Conservation (phyloP, 2,888 invertebrate species). For the Hylaea fasciaria region DNA sequence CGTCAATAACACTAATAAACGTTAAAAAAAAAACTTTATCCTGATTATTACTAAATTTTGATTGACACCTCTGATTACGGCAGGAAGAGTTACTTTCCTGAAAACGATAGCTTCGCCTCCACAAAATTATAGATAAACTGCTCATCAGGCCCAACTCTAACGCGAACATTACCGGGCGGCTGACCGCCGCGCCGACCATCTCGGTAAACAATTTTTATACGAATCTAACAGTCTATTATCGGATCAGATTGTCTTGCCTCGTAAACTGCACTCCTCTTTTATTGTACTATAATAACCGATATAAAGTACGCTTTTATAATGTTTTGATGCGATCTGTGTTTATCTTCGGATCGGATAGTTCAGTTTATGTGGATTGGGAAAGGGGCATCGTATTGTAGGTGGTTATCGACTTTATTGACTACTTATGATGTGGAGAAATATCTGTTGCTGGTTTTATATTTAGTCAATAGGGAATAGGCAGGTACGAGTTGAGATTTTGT, state of each 20-base stretch:
- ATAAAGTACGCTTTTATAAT: slow-evolving; percentile 74
- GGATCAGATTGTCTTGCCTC: slow-evolving; percentile 67
- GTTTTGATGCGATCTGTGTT: slow-evolving; percentile 72
- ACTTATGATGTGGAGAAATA: slow-evolving; percentile 34
- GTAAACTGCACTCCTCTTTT: slow-evolving; percentile 62
- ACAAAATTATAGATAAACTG: no score
- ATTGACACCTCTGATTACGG: no score
- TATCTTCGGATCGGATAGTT: slow-evolving; percentile 71
- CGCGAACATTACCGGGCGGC: slow-evolving; percentile 19
- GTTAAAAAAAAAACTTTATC: no score
- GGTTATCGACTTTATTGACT: slow-evolving; percentile 52
- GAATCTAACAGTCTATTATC: slow-evolving; percentile 66
- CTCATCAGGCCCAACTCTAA: slow-evolving; percentile 30
- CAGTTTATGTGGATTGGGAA: slow-evolving; percentile 57
- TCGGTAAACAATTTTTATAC: slow-evolving; percentile 73
- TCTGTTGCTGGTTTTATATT: slow-evolving; percentile 38
- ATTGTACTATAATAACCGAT: slow-evolving; percentile 77
- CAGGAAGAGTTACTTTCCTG: no score
- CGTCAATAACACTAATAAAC: no score
- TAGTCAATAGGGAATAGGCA: slow-evolving; percentile 31
- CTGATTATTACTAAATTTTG: no score
- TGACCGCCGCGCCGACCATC: slow-evolving; percentile 43
- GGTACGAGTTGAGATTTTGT: not conserved
- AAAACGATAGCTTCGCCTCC: no score
- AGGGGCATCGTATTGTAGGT: slow-evolving; percentile 48